Evolutionary conservation across 2,888 invertebrate genomes (phyloP), one percentile per base, ranked within the genome.

Genomic region (Tetanocera ferruginea): DNA sequence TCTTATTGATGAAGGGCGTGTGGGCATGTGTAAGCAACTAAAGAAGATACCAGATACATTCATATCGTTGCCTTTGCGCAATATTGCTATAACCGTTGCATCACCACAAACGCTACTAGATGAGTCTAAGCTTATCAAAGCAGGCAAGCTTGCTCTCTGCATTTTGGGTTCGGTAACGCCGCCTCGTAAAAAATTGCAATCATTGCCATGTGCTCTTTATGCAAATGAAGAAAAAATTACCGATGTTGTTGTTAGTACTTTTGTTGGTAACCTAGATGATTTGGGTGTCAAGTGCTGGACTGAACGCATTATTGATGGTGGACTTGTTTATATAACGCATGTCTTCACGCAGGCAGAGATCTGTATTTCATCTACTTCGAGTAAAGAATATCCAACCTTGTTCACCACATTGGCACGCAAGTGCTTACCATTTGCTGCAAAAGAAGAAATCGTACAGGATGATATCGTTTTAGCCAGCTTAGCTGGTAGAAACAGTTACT

Each of bases 1-100:
- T 71, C 80, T 83, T 0, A 60, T 83, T 8, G 85, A 85, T 75
- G 81, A 81, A n/a, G 85, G 83, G 2, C 71, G 78, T 14, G 77
- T 85, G 31, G 74, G 78, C 2, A 67, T 85, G 19, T 81, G 83
- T 2, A 71, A 81, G 5, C 77, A 83, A 76, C 75, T 85, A 28
- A 80, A 82, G 67, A 64, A 31, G 4, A 57, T 85, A 0, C 83
- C 84, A 9, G 80, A 81, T 0, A 52, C 79, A 0, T 82, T 78
- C 62, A 57, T 79, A 11, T n/a, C 60, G 0, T 80, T 82, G 6
- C 82, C 84, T 0, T 81, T 82, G 77, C 80, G 75, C 14, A 81
- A 83, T 2, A 82, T 84, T 78, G 81, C 81, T 11, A 77, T 83
- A 17, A 78, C 77, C 1, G 73, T 77, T 23, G 79, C 55, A 76